These are phyloP conservation scores for Lypha dubia DNA, from an alignment of 2,888 invertebrate genomes.

Conservation along the genomic window DNA sequence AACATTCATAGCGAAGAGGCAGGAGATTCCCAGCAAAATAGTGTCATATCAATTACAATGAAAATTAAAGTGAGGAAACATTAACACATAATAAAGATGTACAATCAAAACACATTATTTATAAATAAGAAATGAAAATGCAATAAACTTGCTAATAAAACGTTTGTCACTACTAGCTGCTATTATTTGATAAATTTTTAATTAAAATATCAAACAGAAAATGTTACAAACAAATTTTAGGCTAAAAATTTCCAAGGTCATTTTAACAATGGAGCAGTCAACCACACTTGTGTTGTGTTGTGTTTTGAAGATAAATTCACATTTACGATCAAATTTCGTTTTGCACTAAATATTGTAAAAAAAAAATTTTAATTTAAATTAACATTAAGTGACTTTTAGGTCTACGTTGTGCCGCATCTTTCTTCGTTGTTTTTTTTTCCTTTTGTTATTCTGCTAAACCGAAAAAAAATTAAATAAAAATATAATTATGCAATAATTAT, in stretches of 20 bases:
- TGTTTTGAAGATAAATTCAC: not conserved
- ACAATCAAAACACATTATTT: not conserved
- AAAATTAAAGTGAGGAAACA: not conserved
- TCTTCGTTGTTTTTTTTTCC: not conserved
- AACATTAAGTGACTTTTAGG: conserved; percentile 17
- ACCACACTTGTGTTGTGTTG: not conserved
- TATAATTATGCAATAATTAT: conserved; percentile 37
- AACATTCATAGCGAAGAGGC: no score
- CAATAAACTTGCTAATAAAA: conserved; percentile 25
- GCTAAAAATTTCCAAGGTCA: conserved; percentile 15
- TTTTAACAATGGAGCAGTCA: not conserved
- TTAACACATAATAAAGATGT: not conserved
- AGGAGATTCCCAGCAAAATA: no score
- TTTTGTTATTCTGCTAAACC: not conserved
- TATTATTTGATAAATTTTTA: not conserved
- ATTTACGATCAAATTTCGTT: not conserved
- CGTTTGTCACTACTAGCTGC: not conserved
- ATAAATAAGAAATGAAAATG: conserved; percentile 2
- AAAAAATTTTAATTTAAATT: not conserved
- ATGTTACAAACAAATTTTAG: not conserved
- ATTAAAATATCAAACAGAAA: conserved; percentile 8
- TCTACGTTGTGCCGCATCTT: not conserved
- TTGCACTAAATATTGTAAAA: not conserved
- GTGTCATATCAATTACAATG: not conserved
- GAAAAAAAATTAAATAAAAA: conserved; percentile 13